Conservation (phyloP, 2,888 invertebrate species). For the Sesamia inferens region DNA sequence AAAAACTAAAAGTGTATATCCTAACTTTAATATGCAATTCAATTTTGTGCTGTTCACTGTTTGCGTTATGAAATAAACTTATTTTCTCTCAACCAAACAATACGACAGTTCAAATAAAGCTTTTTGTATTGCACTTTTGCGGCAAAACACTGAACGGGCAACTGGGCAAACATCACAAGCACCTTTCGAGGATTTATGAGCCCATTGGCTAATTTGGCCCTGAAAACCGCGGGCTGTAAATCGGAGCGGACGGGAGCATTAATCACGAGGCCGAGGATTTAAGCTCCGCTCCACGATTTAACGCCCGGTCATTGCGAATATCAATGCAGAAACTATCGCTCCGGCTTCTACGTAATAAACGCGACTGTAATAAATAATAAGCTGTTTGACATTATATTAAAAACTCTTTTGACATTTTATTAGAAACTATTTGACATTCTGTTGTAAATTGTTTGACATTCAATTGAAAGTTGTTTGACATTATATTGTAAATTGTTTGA, state of each 20-base stretch:
- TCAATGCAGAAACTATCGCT: slow-evolving; percentile 58
- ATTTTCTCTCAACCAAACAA: background rate
- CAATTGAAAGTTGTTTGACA: no score
- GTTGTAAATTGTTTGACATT: no score
- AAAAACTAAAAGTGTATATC: background rate
- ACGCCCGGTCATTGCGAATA: slow-evolving; percentile 65
- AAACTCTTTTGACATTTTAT: no score
- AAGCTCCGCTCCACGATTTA: slow-evolving; percentile 62
- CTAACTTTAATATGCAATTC: slow-evolving; percentile 3
- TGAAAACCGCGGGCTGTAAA: slow-evolving; percentile 77
- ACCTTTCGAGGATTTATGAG: slow-evolving; percentile 72
- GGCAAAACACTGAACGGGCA: slow-evolving; percentile 29
- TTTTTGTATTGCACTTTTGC: slow-evolving; percentile 21
- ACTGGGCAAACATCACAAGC: slow-evolving; percentile 55
- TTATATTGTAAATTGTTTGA: no score
- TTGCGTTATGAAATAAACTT: background rate
- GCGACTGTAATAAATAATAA: no score
- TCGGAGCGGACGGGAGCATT: slow-evolving; percentile 75
- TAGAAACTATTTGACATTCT: no score
- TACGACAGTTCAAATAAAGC: background rate
- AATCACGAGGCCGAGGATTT: slow-evolving; percentile 73
- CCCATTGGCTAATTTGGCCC: slow-evolving; percentile 77
- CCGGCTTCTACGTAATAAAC: slow-evolving; percentile 16
- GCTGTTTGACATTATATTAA: no score
- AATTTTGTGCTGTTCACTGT: background rate